A percentile compares a stretch with the other conserved stretches of the same genome.
phyloP scores from a whole-genome alignment of 2,888 invertebrate genomes.

The Cylloceria caligata region DNA sequence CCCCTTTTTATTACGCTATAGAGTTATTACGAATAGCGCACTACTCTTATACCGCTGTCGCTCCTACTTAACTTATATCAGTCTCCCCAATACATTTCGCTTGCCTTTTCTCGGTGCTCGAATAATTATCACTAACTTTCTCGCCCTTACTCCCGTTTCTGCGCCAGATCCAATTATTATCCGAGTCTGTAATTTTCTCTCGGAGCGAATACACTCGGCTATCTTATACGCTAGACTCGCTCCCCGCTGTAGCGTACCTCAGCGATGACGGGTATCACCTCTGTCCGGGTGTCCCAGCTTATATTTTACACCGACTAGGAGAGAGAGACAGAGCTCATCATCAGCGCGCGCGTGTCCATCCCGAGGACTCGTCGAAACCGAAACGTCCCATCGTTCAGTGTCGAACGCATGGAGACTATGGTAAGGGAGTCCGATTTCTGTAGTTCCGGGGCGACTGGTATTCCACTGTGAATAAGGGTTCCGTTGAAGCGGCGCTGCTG shows the following conservation, averaged over 20 bases:
- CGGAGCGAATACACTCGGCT: background rate
- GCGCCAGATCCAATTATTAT: background rate
- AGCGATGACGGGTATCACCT: slow-evolving; percentile 20
- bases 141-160: slow-evolving; percentile 8
- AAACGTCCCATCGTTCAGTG: slow-evolving; percentile 18
- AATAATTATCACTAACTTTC: slow-evolving; percentile 6
- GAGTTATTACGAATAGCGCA: too few relatives aligned
- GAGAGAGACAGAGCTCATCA: slow-evolving; percentile 18
- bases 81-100: background rate
- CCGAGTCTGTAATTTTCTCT: background rate
- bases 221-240: slow-evolving; percentile 5
- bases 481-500: slow-evolving; percentile 16
- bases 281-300: slow-evolving; percentile 14
- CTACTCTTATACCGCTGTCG: background rate
- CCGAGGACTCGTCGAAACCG: slow-evolving; percentile 27
- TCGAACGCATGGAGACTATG: slow-evolving; percentile 7
- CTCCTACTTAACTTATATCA: background rate
- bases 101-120: background rate
- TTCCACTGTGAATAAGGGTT: background rate
- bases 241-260: background rate
- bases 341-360: slow-evolving; percentile 43
- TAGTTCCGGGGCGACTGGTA: background rate
- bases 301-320: slow-evolving; percentile 34
- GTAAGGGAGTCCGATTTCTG: background rate
- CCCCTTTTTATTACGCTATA: background rate